Conservation (phyloP, 30 jellyfish, hydroid and myxozoan species). For the Cassiopea xamachana region DNA sequence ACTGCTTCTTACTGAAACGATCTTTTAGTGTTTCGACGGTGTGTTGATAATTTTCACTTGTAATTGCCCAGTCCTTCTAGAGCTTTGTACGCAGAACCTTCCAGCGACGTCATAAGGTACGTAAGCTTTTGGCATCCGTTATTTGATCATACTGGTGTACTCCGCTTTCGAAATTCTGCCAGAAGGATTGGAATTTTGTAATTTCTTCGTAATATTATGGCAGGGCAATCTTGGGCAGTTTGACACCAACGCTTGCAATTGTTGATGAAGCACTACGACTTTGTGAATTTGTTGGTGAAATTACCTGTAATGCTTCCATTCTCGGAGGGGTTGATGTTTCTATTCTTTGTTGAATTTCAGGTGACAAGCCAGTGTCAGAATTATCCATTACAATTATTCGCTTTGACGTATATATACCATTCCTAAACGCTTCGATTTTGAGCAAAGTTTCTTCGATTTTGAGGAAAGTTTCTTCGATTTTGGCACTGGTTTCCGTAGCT, state of each 20-base stretch:
- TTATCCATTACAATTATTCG: not conserved
- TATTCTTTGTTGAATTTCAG: not conserved
- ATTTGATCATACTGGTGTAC: slow-evolving; percentile 49
- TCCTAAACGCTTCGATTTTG: not conserved
- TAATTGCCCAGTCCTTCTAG: slow-evolving; percentile 55
- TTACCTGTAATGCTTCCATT: not conserved
- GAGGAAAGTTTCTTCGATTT: not conserved
- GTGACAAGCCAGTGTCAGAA: not conserved
- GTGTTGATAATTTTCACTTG: slow-evolving; percentile 39
- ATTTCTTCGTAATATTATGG: slow-evolving; percentile 5
- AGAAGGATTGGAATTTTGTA: not conserved
- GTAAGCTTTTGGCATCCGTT: slow-evolving; percentile 50
- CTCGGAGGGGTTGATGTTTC: not conserved
- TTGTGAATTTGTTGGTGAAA: not conserved
- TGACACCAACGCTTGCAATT: not conserved
- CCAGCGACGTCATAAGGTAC: slow-evolving; percentile 62
- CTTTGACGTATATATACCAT: not conserved
- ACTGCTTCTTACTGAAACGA: slow-evolving; percentile 61
- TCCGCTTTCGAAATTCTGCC: slow-evolving; percentile 43
- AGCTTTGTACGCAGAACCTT: slow-evolving; percentile 59
- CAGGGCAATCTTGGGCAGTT: not conserved
- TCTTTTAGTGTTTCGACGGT: slow-evolving; percentile 57
- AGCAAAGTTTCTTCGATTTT: not conserved
- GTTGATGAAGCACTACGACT: slow-evolving; percentile 4
- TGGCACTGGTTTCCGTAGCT: not conserved